Conservation (phyloP, 2,888 invertebrate species). For the Tinea trinotella region DNA sequence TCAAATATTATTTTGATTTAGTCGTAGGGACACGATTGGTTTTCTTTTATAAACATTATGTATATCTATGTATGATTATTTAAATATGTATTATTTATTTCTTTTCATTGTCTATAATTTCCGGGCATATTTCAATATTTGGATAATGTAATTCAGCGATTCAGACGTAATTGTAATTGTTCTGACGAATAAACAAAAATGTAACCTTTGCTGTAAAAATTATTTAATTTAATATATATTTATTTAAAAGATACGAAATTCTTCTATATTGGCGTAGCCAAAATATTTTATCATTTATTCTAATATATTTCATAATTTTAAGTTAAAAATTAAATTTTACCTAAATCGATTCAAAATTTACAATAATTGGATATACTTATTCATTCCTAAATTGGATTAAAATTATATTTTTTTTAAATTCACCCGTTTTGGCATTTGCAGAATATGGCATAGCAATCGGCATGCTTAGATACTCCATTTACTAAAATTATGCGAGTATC, state of each 20-base stretch:
- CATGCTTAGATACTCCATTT: too few relatives aligned
- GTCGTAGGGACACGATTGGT: background rate
- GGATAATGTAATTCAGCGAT: background rate
- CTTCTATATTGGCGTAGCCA: background rate
- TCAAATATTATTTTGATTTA: background rate
- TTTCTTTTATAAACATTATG: background rate
- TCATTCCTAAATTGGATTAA: background rate
- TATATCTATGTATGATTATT: background rate
- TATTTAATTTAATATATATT: too few relatives aligned
- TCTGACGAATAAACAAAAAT: background rate
- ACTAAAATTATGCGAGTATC: too few relatives aligned
- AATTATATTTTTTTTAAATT: too few relatives aligned
- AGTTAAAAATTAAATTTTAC: background rate
- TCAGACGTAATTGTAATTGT: background rate
- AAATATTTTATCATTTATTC: constrained; percentile 3
- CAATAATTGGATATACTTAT: too few relatives aligned
- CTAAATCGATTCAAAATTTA: too few relatives aligned
- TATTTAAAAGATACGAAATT: background rate
- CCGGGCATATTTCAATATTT: background rate
- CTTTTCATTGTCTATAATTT: background rate
- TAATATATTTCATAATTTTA: constrained; percentile 1
- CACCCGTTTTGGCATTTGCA: too few relatives aligned
- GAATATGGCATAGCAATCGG: too few relatives aligned
- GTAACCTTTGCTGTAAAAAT: background rate
- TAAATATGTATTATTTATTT: background rate